Evolutionary conservation across 2,113 vertebrate species (phyloP), one percentile per base, ranked within the genome.

Genomic region (Dascyllus trimaculatus): DNA sequence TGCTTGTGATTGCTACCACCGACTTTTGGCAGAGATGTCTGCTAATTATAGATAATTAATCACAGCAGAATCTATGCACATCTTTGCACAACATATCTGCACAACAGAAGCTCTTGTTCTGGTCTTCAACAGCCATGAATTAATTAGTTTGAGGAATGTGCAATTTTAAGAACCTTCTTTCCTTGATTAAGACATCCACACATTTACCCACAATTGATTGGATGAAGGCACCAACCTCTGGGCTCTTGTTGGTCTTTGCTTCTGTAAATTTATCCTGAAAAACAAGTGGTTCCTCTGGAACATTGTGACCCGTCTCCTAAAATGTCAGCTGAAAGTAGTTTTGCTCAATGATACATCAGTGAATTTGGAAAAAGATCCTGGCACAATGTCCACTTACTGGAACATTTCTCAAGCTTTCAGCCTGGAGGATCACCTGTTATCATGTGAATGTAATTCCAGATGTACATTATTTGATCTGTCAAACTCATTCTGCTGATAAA

Each of bases 1-100:
- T 70, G 58, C 18, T 22, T 75, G 66, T 76, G 32, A 40, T 64
- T 70, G 60, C 63, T 62, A 48, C 57, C 52, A 38, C 1, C 8
- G 17, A 13, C 25, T 56, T n/a, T 19, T 51, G 49, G 17, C 46
- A 40, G 54, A 48, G 46, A 40, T 60, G 53, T 71, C 4, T 45
- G 38, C 57, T 58, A 54, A 63, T 66, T 64, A 15, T 71, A 22
- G 46, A 56, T 11, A 62, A 14, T 70, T n/a, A 14, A 24, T 5
- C 10, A n/a, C 32, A 64, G 24, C 14, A 67, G 40, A 24, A 15
- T 49, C 22, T n/a, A 7, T 29, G 13, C 17, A 53, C 32, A 71
- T n/a, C 19, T 63, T 65, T 70, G 10, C 18, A 45, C 6, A 56
- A 18, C 52, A 29, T n/a, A 13, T 22, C 40, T 57, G 11, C 22